Percentiles rank a stretch among this genome's conserved stretches.
These are phyloP conservation scores for Hephaestus fuliginosus DNA, from an alignment of 2,797 vertebrate species.

Conservation along the genomic window DNA sequence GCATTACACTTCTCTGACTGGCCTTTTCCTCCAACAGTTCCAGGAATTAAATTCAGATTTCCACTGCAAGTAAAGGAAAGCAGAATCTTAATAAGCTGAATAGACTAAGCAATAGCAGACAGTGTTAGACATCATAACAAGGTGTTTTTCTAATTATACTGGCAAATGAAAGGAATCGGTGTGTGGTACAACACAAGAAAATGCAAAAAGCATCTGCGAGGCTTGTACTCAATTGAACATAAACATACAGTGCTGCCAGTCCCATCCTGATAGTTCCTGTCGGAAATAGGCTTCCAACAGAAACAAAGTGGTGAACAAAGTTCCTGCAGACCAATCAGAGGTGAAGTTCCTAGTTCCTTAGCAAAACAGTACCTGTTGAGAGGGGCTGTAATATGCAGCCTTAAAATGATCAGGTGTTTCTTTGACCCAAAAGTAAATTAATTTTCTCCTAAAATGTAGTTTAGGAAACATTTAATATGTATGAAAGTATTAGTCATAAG, in stretches of 20 bases:
- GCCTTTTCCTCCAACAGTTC: neutral
- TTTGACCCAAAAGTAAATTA: neutral
- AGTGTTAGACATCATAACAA: conserved; percentile 15
- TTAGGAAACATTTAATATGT: neutral
- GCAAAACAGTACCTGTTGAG: neutral
- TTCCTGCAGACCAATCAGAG: neutral
- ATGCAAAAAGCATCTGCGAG: too few relatives aligned
- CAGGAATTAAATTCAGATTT: neutral
- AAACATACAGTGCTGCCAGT: too few relatives aligned
- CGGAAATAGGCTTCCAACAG: neutral
- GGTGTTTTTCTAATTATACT: conserved; percentile 30
- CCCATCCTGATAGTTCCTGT: too few relatives aligned
- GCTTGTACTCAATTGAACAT: too few relatives aligned
- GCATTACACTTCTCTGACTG: neutral
- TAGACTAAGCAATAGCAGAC: neutral
- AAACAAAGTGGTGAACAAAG: neutral
- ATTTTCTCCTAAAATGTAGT: neutral
- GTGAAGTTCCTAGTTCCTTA: neutral
- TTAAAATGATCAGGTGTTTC: neutral
- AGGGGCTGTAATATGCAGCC: neutral
- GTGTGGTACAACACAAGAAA: too few relatives aligned
- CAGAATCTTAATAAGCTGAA: too few relatives aligned
- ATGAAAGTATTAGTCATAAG: neutral
- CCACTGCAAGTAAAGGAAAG: neutral
- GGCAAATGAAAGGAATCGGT: too few relatives aligned